A percentile compares a stretch with the other conserved stretches of the same genome.
These are phyloP conservation scores for Cyrtonyx montezumae DNA, from an alignment of 2,113 vertebrate species.

Conservation along the genomic window DNA sequence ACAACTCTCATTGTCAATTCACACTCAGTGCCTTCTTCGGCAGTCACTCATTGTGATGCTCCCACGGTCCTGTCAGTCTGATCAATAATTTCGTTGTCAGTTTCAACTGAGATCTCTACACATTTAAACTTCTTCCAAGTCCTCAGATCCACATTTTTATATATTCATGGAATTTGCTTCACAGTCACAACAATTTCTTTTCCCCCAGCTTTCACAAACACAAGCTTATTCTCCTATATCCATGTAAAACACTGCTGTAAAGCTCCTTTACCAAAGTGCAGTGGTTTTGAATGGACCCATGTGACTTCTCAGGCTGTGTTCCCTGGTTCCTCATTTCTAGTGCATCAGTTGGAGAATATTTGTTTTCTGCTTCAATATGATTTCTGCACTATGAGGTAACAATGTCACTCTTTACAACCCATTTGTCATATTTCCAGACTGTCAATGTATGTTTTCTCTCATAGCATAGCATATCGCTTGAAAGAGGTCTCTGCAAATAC, in stretches of 20 bases:
- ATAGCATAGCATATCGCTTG: neutral
- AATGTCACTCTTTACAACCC: neutral
- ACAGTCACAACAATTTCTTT: neutral
- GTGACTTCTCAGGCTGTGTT: neutral
- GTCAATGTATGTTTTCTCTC: neutral
- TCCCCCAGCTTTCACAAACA: neutral
- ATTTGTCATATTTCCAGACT: neutral
- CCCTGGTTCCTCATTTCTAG: neutral
- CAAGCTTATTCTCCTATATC: neutral
- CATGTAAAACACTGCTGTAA: neutral
- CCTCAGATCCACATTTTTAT: neutral
- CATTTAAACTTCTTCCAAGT: neutral
- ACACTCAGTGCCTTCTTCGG: neutral
- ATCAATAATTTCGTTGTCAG: neutral
- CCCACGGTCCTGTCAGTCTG: fast-evolving
- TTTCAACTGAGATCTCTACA: neutral
- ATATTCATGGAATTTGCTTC: neutral
- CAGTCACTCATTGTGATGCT: fast-evolving
- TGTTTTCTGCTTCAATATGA: neutral
- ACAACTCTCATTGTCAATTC: fast-evolving
- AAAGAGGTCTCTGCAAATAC: neutral
- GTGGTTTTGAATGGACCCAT: neutral
- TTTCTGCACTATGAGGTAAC: neutral
- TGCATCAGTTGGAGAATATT: neutral
- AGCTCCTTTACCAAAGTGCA: neutral